These are phyloP conservation scores for Eristalinus sepulchralis DNA, from an alignment of 2,888 invertebrate species.

Conservation along the genomic window DNA sequence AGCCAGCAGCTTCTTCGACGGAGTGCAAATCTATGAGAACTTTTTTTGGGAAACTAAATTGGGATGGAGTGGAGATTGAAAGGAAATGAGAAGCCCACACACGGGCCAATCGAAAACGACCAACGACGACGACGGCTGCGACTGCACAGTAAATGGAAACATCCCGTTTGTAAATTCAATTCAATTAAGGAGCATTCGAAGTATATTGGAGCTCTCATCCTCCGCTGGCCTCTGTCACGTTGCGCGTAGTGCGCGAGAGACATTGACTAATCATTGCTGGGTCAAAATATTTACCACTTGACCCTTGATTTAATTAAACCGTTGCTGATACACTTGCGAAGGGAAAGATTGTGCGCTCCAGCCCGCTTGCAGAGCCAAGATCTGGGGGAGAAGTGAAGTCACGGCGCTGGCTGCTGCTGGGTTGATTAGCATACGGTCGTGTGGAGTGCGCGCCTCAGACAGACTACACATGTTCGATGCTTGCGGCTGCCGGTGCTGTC, in stretches of 20 bases:
- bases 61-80: constrained; percentile 49
- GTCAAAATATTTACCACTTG: constrained; percentile 82
- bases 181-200: constrained; percentile 68
- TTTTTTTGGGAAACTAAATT: constrained; percentile 33
- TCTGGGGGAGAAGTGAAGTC: background rate
- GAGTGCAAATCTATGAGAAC: constrained; percentile 63
- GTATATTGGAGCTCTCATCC: constrained; percentile 64
- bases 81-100: constrained; percentile 70
- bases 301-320: constrained; percentile 81
- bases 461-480: constrained; percentile 55
- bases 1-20: constrained; percentile 36
- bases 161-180: constrained; percentile 69
- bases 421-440: constrained; percentile 62
- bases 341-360: constrained; percentile 49
- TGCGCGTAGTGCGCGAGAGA: constrained; percentile 43
- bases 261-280: constrained; percentile 80
- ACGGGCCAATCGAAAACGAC: constrained; percentile 36
- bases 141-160: constrained; percentile 59
- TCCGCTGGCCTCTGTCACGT: constrained; percentile 49
- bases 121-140: constrained; percentile 22
- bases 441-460: constrained; percentile 58
- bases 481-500: constrained; percentile 16
- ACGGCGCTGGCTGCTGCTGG: background rate
- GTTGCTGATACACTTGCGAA: constrained; percentile 75
- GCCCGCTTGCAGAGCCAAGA: background rate